phyloP scores from a whole-genome alignment of 2,113 vertebrate species.

The Orientallactaga bullata region DNA sequence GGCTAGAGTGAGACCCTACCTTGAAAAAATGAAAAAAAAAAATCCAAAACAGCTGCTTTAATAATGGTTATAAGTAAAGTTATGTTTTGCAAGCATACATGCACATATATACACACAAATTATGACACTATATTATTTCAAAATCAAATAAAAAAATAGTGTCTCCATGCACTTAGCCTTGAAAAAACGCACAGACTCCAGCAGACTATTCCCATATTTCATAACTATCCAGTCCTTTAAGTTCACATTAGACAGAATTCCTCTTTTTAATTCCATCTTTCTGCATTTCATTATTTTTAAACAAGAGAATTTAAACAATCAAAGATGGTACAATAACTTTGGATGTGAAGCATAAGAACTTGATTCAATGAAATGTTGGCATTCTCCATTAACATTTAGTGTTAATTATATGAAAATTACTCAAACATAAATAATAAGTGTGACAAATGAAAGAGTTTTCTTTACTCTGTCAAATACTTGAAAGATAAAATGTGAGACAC shows the following conservation, averaged over 20 bases:
- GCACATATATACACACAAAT: too few relatives aligned
- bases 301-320: not conserved
- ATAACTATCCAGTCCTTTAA: not conserved
- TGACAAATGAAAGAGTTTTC: conserved; percentile 17
- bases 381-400: not conserved
- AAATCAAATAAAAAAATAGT: too few relatives aligned
- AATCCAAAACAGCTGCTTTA: too few relatives aligned
- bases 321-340: not conserved
- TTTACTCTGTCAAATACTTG: not conserved
- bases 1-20: too few relatives aligned
- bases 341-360: not conserved
- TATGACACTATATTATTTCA: not conserved
- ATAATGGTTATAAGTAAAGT: not conserved
- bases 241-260: too few relatives aligned
- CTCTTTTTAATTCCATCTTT: not conserved
- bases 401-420: not conserved
- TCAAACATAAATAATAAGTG: not conserved
- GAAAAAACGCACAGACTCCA: not conserved
- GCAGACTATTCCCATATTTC: not conserved
- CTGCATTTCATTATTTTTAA: not conserved
- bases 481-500: not conserved
- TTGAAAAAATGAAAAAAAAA: too few relatives aligned
- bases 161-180: too few relatives aligned
- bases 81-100: not conserved
- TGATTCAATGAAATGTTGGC: not conserved